Evolutionary conservation across 2,888 invertebrate genomes (phyloP), one percentile per base, ranked within the genome.

Genomic region (Brachypterus glaber): DNA sequence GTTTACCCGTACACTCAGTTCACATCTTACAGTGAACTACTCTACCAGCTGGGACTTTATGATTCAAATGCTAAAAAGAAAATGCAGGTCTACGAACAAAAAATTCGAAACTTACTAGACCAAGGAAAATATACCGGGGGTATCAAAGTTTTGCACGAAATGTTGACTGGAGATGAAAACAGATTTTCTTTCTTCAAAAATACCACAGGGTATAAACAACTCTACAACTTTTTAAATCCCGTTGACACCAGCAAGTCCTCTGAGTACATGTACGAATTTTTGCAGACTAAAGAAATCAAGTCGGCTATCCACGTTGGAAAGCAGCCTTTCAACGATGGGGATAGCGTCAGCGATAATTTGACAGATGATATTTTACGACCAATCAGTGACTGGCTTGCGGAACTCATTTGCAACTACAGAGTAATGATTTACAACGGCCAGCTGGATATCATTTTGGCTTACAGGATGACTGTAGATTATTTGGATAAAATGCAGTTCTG

Each of bases 401-500:
- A 79, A 46, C 64, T 87, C 0, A 55, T 84, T 1, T 67, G 77
- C 17, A 63, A 75, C 45, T 82, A 81, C 51, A 69, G 71, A 59
- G 74, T 88, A 8, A 71, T 90, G 26, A 71, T 90, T 37, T 92
- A 90, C 60, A 89, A 78, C 57, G 92, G 92, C 0, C 91, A 92
- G 58, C 59, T 92, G 44, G 92, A 93, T 59, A 79, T 92, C 8
- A 85, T 90, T 44, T 83, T 89, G 0, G 85, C 88, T 0, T 86
- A 87, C 62, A 85, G 88, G 0, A 57, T 85, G 31, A 90, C 89
- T 0, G 73, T 82, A 16, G 82, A 80, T 55, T 88, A 82, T 60
- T 63, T 92, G 16, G 68, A 72, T 42, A 70, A 75, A 15, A 66
- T 88, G 3, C 70, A 79, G 21, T 88, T 86, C 67, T 70, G 66